These are phyloP conservation scores for Elanoides forficatus DNA, from an alignment of 2,113 vertebrate species.

Conservation along the genomic window DNA sequence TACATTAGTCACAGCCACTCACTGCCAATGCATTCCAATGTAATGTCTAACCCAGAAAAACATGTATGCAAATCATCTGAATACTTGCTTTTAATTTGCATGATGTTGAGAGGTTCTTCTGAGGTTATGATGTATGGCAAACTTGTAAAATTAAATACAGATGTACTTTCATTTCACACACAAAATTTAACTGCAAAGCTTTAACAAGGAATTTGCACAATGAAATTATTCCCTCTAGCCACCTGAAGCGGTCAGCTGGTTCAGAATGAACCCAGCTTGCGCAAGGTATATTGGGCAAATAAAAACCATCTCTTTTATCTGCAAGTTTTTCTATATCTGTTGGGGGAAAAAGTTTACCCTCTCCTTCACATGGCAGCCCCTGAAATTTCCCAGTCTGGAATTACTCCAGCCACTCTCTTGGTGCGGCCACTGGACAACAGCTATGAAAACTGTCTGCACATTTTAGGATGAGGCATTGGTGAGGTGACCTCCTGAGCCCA, in stretches of 20 bases:
- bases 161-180: conserved; percentile 40
- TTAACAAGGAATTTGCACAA: conserved; percentile 32
- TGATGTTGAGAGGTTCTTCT: conserved; percentile 50
- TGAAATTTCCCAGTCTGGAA: background rate
- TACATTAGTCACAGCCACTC: conserved; percentile 51
- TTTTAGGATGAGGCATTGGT: background rate
- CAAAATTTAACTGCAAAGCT: conserved; percentile 21
- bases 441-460: background rate
- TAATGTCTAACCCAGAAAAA: conserved; percentile 56
- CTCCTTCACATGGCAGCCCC: background rate
- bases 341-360: background rate
- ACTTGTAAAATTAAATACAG: conserved; percentile 47
- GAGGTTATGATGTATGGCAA: conserved; percentile 49
- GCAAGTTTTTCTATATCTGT: background rate
- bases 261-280: background rate
- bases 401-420: background rate
- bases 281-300: background rate
- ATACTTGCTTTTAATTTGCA: conserved; percentile 59
- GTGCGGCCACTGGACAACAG: background rate
- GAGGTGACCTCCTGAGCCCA: background rate
- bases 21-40: conserved; percentile 52
- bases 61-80: conserved; percentile 57
- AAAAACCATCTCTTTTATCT: background rate
- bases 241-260: conserved; percentile 1
- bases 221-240: background rate